phyloP scores from a whole-genome alignment of 2,888 invertebrate species.

The Alviniconcha strummeri region DNA sequence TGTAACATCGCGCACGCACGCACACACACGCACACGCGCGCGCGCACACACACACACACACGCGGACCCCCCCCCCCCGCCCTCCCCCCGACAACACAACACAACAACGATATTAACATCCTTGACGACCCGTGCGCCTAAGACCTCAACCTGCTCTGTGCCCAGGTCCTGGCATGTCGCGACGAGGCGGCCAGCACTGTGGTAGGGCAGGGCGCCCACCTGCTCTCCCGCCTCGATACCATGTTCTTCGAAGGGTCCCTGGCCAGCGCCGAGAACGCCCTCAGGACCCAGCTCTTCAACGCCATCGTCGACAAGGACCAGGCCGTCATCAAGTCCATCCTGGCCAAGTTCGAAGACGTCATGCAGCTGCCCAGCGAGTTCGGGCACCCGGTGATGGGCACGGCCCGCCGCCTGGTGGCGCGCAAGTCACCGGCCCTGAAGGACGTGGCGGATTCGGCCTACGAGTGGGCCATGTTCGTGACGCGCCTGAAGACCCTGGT shows the following conservation, averaged over 20 bases:
- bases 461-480: conserved; percentile 41
- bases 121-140: too few species aligned
- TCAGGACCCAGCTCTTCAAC: conserved; percentile 38
- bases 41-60: too few species aligned
- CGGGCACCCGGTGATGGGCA: conserved; percentile 39
- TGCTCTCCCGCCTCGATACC: conserved; percentile 47
- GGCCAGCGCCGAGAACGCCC: conserved; percentile 39
- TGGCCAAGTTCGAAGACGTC: conserved; percentile 33
- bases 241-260: conserved; percentile 50
- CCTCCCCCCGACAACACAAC: too few species aligned
- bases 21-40: too few species aligned
- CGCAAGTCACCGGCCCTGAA: conserved; percentile 39
- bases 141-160: neutral
- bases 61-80: too few species aligned
- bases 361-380: conserved; percentile 37
- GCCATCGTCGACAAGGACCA: conserved; percentile 40
- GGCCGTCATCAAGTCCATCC: conserved; percentile 23
- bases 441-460: conserved; percentile 38
- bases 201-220: conserved; percentile 41
- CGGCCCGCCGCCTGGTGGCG: conserved; percentile 37
- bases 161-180: conserved; percentile 37
- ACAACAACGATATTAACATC: too few species aligned
- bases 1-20: too few species aligned
- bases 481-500: conserved; percentile 27
- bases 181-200: conserved; percentile 40